Conservation (phyloP, 1,140 invertebrate genomes). For the Oedothorax gibbosus region DNA sequence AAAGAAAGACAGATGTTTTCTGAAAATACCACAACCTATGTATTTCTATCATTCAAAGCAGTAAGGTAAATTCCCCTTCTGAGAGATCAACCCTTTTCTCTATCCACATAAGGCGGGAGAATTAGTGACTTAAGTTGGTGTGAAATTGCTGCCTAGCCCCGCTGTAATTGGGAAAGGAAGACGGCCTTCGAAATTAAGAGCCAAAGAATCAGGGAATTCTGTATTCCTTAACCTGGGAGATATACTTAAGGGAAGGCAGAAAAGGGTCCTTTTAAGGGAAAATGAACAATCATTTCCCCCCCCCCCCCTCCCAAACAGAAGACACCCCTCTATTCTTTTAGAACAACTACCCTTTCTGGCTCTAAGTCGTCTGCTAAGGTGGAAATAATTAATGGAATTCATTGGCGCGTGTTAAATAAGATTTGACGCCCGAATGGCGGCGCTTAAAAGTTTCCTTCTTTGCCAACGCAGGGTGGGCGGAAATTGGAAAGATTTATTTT, state of each 20-base stretch:
- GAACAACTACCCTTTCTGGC: background rate
- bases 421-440: conserved; percentile 46
- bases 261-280: conserved; percentile 29
- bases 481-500: background rate
- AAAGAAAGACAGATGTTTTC: too few species aligned
- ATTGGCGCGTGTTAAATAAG: conserved; percentile 56
- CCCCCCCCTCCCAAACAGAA: conserved; percentile 36
- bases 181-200: conserved; percentile 45
- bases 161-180: conserved; percentile 6
- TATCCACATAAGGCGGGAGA: conserved; percentile 12
- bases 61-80: too few species aligned
- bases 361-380: conserved; percentile 33
- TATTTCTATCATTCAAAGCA: too few species aligned
- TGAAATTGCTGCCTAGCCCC: conserved; percentile 41
- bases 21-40: too few species aligned
- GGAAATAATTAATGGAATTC: conserved; percentile 60
- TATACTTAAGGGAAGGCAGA: conserved; percentile 4
- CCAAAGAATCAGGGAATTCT: conserved; percentile 49
- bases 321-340: background rate
- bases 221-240: conserved; percentile 36
- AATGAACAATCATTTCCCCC: conserved; percentile 58
- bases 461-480: background rate
- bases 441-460: conserved; percentile 53
- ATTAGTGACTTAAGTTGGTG: conserved; percentile 55
- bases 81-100: too few species aligned